Evolutionary conservation across 1,140 invertebrate species (phyloP), one percentile per base, ranked within the genome.

Genomic region (Teleogryllus occipitalis): DNA sequence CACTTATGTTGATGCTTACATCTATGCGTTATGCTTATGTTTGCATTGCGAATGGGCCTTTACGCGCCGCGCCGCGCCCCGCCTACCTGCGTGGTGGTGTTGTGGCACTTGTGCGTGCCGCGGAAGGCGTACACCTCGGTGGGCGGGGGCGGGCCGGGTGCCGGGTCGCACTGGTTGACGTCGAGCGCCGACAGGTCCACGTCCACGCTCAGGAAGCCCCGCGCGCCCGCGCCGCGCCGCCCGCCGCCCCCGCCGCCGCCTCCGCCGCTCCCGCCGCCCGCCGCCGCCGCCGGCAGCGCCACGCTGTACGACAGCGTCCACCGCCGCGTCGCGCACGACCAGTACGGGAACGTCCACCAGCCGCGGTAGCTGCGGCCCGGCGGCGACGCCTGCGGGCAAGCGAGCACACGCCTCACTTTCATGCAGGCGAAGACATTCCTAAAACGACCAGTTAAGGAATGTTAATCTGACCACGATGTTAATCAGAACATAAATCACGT

Each of bases 31-130:
- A n/a, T n/a, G n/a, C n/a, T n/a, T n/a, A n/a, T n/a, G n/a, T n/a
- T n/a, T n/a, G n/a, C n/a, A n/a, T n/a, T n/a, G n/a, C n/a, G n/a
- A n/a, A n/a, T n/a, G n/a, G n/a, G n/a, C n/a, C n/a, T 39, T 39
- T 39, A 39, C 27, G 27, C 27, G 27, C 10, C 54, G 7, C n/a
- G n/a, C n/a, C n/a, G 54, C 54, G 18, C 8, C 8, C 8, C 65
- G 80, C 88, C 88, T 88, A 93, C 93, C 87, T 91, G 88, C 86
- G 93, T 94, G 77, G 92, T 91, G 82, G 90, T 86, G 84, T 92
- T 90, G 84, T 95, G 93, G 86, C 95, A 97, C 87, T 95, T 95
- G 85, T 96, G 95, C 6, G 94, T 94, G 80, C 93, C 93, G 81
- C 92, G 89, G 83, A 97, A 96, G 0, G 90, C 87, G 76, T 88